Percentiles rank a stretch among this genome's conserved stretches.
Evolutionary conservation across 2,888 invertebrate species (phyloP).

Genomic region (Callinectes sapidus): DNA sequence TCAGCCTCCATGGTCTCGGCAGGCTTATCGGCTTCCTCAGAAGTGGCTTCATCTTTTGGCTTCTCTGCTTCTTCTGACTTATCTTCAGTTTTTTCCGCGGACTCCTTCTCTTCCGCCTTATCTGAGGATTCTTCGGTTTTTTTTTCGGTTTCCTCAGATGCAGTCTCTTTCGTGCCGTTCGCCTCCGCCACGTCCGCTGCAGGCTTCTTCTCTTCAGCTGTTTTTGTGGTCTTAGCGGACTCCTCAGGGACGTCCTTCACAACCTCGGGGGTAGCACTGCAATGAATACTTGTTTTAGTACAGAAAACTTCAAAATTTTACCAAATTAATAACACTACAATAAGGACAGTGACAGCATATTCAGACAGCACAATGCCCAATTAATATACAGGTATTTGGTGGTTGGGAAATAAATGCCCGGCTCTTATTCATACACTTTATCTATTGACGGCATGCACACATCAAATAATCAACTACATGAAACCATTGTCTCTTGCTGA

Average conservation of each 20-base stretch:
- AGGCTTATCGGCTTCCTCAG: background rate
- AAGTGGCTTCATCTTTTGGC: background rate
- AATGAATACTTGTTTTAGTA: background rate
- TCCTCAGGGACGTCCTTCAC: constrained; percentile 36
- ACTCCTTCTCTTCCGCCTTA: background rate
- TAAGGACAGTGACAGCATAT: background rate
- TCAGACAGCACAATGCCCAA: background rate
- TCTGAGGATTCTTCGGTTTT: background rate
- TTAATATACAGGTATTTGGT: background rate
- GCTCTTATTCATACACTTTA: background rate
- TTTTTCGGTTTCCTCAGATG: background rate
- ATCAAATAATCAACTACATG: background rate
- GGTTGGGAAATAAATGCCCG: too few relatives aligned
- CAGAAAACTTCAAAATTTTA: background rate
- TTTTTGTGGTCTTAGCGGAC: constrained; percentile 36
- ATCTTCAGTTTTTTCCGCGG: constrained; percentile 1
- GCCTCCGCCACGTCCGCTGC: background rate
- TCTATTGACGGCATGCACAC: background rate
- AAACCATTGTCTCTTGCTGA: background rate
- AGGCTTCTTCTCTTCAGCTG: background rate
- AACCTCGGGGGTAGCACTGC: constrained; percentile 45
- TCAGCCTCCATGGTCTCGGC: constrained; percentile 45
- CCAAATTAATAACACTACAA: background rate
- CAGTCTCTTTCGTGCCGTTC: background rate
- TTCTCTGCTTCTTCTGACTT: background rate